Percentiles rank a stretch among this genome's conserved stretches.
Evolutionary conservation across 1,140 invertebrate genomes (phyloP).

Genomic region (Yoshiicerus persimilis): DNA sequence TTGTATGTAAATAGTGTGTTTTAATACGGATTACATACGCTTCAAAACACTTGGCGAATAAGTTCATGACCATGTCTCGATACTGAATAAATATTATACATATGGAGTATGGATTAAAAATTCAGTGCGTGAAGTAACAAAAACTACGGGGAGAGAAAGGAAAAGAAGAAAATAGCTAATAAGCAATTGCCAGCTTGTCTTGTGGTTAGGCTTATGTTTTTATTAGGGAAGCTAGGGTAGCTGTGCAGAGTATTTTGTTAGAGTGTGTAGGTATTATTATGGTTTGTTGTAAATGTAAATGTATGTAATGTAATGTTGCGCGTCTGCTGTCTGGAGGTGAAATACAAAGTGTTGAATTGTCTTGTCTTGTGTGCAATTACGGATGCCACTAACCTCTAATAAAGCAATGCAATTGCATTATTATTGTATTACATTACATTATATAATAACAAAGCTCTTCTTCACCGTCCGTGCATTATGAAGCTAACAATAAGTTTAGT

Average conservation of each 20-base stretch:
- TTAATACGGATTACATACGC: too few species aligned
- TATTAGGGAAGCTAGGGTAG: neutral
- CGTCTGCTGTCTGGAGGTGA: conserved; percentile 17
- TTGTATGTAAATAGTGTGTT: too few species aligned
- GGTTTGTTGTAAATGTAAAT: neutral
- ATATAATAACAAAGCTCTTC: conserved; percentile 5
- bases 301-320: neutral
- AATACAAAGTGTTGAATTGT: conserved; percentile 32
- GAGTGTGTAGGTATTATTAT: neutral
- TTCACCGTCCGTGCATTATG: neutral
- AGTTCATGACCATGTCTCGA: too few species aligned
- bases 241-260: neutral
- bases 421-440: conserved; percentile 21
- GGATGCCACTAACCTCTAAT: conserved; percentile 32
- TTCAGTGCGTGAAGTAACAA: neutral
- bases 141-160: neutral
- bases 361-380: conserved; percentile 31
- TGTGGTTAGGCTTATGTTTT: neutral
- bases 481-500: neutral
- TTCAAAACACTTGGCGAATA: too few species aligned
- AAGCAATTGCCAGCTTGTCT: neutral
- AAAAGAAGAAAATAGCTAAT: neutral
- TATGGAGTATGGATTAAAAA: too few species aligned
- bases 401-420: conserved; percentile 24
- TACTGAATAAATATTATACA: neutral